phyloP scores from a whole-genome alignment of 2,113 vertebrate species.

The Ramphastos sulfuratus region DNA sequence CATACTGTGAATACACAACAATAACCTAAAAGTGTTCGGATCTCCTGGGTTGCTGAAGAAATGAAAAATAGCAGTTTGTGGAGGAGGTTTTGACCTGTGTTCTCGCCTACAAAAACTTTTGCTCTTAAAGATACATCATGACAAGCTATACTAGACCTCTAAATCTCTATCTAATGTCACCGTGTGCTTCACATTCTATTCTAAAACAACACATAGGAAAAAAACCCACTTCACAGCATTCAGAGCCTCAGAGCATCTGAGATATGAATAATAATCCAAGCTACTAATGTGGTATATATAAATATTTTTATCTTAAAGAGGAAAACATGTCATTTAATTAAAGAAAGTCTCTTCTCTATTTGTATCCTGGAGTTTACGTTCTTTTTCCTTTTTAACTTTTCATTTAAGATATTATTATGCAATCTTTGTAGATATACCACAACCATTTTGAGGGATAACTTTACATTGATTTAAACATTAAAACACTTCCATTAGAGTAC shows the following conservation, averaged over 20 bases:
- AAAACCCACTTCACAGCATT: not conserved
- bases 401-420: not conserved
- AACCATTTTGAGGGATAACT: not conserved
- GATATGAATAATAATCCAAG: not conserved
- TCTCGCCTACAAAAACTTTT: not conserved
- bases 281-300: not conserved
- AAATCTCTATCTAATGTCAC: not conserved
- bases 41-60: not conserved
- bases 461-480: not conserved
- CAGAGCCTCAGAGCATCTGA: not conserved
- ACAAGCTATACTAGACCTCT: not conserved
- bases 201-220: not conserved
- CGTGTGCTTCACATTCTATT: not conserved
- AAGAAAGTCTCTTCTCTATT: not conserved
- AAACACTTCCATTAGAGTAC: not conserved
- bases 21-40: not conserved
- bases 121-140: not conserved
- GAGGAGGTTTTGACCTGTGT: not conserved
- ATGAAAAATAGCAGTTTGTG: not conserved
- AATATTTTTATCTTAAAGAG: not conserved
- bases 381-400: not conserved
- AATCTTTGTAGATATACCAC: not conserved
- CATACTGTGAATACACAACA: accelerated
- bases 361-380: not conserved
- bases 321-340: not conserved